Percentiles rank a stretch among this genome's conserved stretches.
Conservation (phyloP, 2,797 vertebrate species). For the Enoplosus armatus region DNA sequence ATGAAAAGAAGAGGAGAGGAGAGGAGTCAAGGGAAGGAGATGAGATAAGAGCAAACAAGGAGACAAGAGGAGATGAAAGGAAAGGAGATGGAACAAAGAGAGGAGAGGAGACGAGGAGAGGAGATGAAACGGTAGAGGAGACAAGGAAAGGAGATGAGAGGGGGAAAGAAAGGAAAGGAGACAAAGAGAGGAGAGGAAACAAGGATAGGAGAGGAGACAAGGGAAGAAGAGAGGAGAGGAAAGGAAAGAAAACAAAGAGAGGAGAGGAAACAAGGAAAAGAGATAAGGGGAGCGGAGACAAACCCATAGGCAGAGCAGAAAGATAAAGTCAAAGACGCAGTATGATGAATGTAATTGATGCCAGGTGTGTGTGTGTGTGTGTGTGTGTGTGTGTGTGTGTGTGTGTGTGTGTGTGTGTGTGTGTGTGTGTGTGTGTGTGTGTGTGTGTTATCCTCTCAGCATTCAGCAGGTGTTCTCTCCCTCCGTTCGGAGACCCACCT, state of each 20-base stretch:
- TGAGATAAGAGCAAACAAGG: not conserved
- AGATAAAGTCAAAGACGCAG: slow-evolving; percentile 34
- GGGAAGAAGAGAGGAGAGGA: not conserved
- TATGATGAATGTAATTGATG: slow-evolving; percentile 41
- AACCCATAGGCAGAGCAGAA: not conserved
- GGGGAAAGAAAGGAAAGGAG: too few species aligned
- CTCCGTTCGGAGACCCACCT: slow-evolving; percentile 68
- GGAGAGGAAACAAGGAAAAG: not conserved
- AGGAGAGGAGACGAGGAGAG: not conserved
- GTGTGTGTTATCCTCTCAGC: slow-evolving; percentile 43
- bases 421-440: slow-evolving; percentile 13
- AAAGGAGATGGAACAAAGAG: not conserved
- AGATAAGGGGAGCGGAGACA: not conserved
- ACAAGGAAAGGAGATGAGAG: not conserved
- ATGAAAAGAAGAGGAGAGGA: too few species aligned
- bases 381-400: slow-evolving; percentile 31
- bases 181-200: not conserved
- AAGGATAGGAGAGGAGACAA: not conserved
- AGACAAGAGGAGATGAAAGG: not conserved
- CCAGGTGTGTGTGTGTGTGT: slow-evolving; percentile 45
- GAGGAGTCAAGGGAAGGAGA: not conserved
- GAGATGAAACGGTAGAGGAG: not conserved
- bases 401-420: slow-evolving; percentile 32
- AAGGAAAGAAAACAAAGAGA: not conserved
- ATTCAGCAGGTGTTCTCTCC: slow-evolving; percentile 74